These are phyloP conservation scores for Uropetala carovei DNA, from an alignment of 2,888 invertebrate genomes.

Conservation along the genomic window DNA sequence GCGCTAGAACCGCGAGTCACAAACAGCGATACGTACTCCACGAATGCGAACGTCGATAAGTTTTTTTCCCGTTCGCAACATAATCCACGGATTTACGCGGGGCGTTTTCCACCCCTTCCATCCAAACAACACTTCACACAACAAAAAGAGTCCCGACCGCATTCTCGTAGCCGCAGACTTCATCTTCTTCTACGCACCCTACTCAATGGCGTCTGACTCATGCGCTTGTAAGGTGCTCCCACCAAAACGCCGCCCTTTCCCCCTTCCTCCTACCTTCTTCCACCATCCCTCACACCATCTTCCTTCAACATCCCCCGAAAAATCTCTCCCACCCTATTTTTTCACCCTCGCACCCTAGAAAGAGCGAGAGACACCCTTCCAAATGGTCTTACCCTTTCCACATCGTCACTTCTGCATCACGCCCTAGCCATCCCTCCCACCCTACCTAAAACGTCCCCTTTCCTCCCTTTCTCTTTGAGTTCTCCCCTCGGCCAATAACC, in stretches of 20 bases:
- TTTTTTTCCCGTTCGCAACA: neutral
- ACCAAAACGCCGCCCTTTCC: neutral
- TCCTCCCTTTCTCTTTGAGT: neutral
- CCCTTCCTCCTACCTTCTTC: too few relatives aligned
- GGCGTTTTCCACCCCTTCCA: neutral
- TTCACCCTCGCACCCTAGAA: neutral
- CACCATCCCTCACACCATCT: neutral
- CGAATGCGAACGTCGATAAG: neutral
- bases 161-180: neutral
- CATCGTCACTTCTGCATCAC: neutral
- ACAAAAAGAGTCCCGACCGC: neutral
- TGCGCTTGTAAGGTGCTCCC: neutral
- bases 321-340: neutral
- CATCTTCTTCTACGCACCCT: neutral
- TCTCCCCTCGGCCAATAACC: neutral
- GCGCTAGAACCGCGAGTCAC: neutral
- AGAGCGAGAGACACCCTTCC: neutral
- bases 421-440: neutral
- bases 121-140: neutral
- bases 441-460: neutral
- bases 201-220: neutral
- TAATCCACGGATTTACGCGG: neutral
- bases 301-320: neutral
- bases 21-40: neutral
- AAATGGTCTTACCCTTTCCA: neutral